phyloP scores from a whole-genome alignment of 1,140 invertebrate species.

The Harpegnathos saltator region DNA sequence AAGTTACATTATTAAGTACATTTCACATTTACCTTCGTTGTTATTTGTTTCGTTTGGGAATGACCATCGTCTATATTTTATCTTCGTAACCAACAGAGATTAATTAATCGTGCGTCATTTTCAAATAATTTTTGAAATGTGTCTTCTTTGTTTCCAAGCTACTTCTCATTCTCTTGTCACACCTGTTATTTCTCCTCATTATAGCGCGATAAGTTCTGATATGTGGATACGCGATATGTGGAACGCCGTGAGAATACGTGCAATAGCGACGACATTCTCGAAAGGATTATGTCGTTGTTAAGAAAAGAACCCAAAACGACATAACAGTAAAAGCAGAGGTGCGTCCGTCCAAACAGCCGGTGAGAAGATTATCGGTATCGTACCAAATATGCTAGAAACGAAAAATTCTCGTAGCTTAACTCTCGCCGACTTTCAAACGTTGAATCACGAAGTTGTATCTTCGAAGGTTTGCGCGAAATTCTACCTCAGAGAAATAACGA shows the following conservation, averaged over 20 bases:
- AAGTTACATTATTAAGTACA: slow-evolving; percentile 13
- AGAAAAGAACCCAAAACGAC: background rate
- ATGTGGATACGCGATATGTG: background rate
- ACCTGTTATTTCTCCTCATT: background rate
- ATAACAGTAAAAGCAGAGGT: slow-evolving; percentile 26
- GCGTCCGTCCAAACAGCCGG: slow-evolving; percentile 65
- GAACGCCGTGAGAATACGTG: slow-evolving; percentile 41
- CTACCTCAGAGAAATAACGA: slow-evolving; percentile 15
- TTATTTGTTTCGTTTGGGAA: background rate
- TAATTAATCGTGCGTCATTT: background rate
- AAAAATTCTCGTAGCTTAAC: too few relatives aligned
- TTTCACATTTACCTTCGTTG: background rate
- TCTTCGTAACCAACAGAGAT: background rate
- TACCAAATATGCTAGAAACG: background rate
- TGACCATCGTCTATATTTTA: slow-evolving; percentile 18
- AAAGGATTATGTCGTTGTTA: background rate
- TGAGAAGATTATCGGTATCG: slow-evolving; percentile 38
- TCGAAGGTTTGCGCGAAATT: slow-evolving; percentile 23
- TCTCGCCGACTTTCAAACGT: slow-evolving; percentile 40
- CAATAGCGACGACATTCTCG: slow-evolving; percentile 54
- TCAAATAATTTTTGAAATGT: background rate
- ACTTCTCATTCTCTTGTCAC: background rate
- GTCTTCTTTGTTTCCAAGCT: slow-evolving; percentile 23
- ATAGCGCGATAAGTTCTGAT: background rate
- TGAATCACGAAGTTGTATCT: slow-evolving; percentile 10